Percentiles rank a stretch among this genome's conserved stretches.
phyloP scores from a whole-genome alignment of 2,113 vertebrate genomes.

The Delphinus delphis region DNA sequence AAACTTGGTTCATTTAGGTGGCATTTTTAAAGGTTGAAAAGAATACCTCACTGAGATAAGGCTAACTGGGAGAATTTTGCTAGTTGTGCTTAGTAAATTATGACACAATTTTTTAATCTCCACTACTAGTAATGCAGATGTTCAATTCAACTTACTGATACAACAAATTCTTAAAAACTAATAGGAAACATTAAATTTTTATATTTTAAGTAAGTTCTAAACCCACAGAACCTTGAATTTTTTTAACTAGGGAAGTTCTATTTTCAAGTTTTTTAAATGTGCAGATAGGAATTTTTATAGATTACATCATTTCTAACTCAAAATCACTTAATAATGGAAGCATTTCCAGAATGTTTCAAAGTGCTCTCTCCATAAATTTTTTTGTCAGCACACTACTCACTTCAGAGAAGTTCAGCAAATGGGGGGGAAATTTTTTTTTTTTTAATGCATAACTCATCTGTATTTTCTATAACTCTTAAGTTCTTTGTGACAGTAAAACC shows the following conservation, averaged over 20 bases:
- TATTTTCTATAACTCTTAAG: not conserved
- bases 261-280: not conserved
- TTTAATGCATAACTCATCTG: not conserved
- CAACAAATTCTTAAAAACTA: not conserved
- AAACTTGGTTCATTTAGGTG: not conserved
- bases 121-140: not conserved
- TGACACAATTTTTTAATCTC: not conserved
- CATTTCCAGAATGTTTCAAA: not conserved
- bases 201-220: slow-evolving; percentile 20
- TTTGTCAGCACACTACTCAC: not conserved
- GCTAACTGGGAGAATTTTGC: not conserved
- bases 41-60: not conserved
- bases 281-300: not conserved
- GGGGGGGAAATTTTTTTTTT: not conserved
- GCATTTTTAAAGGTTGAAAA: not conserved
- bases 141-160: not conserved
- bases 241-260: not conserved
- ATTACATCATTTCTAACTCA: not conserved
- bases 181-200: not conserved
- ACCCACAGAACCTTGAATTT: not conserved
- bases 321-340: not conserved
- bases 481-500: not conserved
- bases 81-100: not conserved
- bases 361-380: not conserved
- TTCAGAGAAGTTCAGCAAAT: not conserved